Base-by-base conservation (phyloP, 37 sponge, comb jelly and placozoan species). In the Oscarella lobularis region DNA sequence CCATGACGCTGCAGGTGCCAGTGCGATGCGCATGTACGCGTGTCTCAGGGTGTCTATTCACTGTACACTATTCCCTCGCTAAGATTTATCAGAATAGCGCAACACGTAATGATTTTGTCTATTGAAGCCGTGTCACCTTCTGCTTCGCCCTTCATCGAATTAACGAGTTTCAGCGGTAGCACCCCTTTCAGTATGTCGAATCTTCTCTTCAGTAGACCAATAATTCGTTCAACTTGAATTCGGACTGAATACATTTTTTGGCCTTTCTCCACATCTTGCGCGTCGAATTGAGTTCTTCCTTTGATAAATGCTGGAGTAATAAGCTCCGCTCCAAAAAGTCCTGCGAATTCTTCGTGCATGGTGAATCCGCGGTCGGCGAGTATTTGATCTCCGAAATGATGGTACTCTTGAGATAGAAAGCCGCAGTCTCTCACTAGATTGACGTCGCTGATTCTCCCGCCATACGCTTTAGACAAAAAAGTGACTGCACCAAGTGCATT, bases 341-440 rank as follows among this genome's bases (percentile, higher is more conserved):
- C 36, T 20, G 70, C 33, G 3, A 86, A 76, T 41, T 78, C 79
- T 30, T 81, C 87, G 40, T 86, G 41, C n/a, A 86, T 86, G 70
- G 81, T 80, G 67, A 86, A 82, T 6, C 87, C 87, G 38, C 79
- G 39, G 65, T 86, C 87, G 30, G 82, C 82, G 82, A 86, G 81
- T 1, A 86, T 67, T 27, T 9, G n/a, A n/a, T n/a, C n/a, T n/a
- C n/a, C n/a, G n/a, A n/a, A n/a, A n/a, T n/a, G n/a, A n/a, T n/a
- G n/a, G n/a, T n/a, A n/a, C n/a, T n/a, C n/a, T n/a, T n/a, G n/a
- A n/a, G n/a, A n/a, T n/a, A 68, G 72, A 33, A 68, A 68, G 4
- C 72, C 72, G 30, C 29, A 27, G 34, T 9, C 4, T 5, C 29
- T 9, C 6, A 27, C 30, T 4, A 68, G 6, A 32, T 68, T 35